These are phyloP conservation scores for Nyctibius grandis DNA, from an alignment of 2,797 vertebrate species.

Conservation along the genomic window DNA sequence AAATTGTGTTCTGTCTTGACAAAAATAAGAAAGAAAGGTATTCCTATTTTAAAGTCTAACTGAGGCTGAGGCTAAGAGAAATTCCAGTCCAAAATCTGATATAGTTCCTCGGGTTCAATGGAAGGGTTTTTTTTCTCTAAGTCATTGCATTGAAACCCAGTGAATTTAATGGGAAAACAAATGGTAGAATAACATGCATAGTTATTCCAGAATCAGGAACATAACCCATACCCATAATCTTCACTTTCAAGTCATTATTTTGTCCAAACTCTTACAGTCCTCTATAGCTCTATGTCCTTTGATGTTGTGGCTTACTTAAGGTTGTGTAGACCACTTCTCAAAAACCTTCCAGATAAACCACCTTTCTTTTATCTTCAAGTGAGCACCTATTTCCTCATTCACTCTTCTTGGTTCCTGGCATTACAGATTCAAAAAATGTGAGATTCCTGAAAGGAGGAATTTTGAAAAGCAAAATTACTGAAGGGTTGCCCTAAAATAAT, in stretches of 20 bases:
- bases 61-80: not conserved
- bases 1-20: not conserved
- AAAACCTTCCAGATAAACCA: not conserved
- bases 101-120: not conserved
- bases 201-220: not conserved
- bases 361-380: not conserved
- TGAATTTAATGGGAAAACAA: not conserved
- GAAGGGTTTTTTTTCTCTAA: not conserved
- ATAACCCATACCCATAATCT: not conserved
- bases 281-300: not conserved
- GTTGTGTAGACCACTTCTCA: not conserved
- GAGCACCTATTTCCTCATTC: not conserved
- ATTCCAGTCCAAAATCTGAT: not conserved
- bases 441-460: not conserved
- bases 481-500: not conserved
- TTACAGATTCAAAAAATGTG: not conserved
- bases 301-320: not conserved
- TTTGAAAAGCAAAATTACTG: not conserved
- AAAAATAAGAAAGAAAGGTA: not conserved
- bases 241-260: not conserved
- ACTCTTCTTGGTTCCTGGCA: not conserved
- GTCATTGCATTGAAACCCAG: not conserved
- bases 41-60: not conserved
- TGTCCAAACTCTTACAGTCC: not conserved
- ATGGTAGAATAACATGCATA: not conserved